phyloP scores from a whole-genome alignment of 2,113 vertebrate species.

The Typhlomys cinereus region DNA sequence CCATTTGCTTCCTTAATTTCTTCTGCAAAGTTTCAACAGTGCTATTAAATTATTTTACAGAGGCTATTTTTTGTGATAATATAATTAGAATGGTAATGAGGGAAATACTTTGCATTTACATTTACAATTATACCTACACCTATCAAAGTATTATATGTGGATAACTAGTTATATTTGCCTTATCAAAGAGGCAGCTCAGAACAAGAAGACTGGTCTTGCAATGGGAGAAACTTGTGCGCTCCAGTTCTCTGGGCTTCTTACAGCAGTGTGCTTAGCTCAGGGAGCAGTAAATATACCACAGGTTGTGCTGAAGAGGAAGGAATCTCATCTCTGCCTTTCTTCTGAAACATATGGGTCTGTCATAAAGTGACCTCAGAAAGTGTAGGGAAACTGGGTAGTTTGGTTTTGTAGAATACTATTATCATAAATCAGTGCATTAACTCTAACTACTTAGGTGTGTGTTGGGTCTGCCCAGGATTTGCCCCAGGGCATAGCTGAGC shows the following conservation, averaged over 20 bases:
- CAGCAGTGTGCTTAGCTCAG: not conserved
- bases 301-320: accelerated
- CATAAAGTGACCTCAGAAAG: not conserved
- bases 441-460: not conserved
- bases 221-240: accelerated
- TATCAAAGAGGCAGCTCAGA: no score
- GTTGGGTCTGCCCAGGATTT: no score
- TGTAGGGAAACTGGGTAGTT: not conserved
- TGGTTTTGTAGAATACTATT: not conserved
- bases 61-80: not conserved
- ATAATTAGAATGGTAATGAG: not conserved
- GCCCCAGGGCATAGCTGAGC: no score
- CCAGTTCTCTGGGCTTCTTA: not conserved
- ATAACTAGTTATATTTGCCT: not conserved
- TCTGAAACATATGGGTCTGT: not conserved
- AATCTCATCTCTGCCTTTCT: not conserved
- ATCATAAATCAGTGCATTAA: not conserved
- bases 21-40: not conserved
- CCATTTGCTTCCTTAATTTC: not conserved
- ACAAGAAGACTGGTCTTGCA: not conserved
- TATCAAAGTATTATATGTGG: not conserved
- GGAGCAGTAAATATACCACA: not conserved
- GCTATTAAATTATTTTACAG: not conserved
- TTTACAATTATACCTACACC: not conserved
- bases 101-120: not conserved